These are phyloP conservation scores for Palythoa caribaeorum DNA, from an alignment of 92 coral and sea anemone genomes.

Conservation along the genomic window DNA sequence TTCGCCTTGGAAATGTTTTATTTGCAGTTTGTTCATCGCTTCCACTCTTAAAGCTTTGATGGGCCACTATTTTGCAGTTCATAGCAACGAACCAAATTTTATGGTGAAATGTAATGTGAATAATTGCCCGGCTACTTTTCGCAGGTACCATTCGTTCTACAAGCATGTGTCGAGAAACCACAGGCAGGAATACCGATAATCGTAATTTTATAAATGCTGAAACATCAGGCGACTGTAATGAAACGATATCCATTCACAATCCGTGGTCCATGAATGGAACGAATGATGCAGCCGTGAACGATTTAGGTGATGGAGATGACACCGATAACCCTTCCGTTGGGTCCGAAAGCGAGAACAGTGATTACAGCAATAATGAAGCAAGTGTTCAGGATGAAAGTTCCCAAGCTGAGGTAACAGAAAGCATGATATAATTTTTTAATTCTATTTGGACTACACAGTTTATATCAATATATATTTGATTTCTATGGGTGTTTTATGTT, in stretches of 20 bases:
- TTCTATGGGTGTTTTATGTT: not conserved
- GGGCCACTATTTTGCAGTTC: slow-evolving; percentile 6
- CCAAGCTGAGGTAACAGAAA: slow-evolving; percentile 10
- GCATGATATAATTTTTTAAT: not conserved
- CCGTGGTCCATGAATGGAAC: not conserved
- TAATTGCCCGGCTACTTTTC: not conserved
- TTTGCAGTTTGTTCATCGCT: not conserved
- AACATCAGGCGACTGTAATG: slow-evolving; percentile 4
- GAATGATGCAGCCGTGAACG: not conserved
- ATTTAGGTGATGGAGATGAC: not conserved
- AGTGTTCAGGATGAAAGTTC: not conserved
- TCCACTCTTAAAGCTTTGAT: not conserved
- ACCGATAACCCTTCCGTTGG: not conserved
- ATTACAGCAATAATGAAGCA: not conserved
- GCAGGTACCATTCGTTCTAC: not conserved
- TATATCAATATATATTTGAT: not conserved
- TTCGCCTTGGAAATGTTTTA: not conserved
- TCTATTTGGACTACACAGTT: not conserved
- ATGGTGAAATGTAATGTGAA: not conserved
- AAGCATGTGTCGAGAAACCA: not conserved
- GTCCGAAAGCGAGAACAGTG: not conserved
- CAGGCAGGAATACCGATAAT: not conserved
- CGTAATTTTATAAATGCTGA: not conserved
- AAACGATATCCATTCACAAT: slow-evolving; percentile 15
- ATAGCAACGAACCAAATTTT: slow-evolving; percentile 2